Evolutionary conservation across 2,113 vertebrate genomes (phyloP).

Genomic region (Carassius gibelio): DNA sequence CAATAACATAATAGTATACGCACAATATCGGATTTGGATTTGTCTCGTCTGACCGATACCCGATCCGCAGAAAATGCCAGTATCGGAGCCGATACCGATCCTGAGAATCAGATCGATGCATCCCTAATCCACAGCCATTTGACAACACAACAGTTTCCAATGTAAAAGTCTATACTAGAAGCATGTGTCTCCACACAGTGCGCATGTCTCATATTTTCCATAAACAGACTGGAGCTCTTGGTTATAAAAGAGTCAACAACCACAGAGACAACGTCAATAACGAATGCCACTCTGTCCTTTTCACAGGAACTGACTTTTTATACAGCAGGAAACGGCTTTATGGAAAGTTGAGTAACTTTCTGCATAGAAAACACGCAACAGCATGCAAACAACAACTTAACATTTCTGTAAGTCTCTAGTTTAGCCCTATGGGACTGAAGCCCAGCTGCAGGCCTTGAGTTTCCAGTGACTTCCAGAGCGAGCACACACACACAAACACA

Average conservation of each 20-base stretch:
- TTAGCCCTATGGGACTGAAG: background rate
- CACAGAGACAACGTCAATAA: constrained; percentile 1
- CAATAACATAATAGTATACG: too few species aligned
- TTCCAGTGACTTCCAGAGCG: background rate
- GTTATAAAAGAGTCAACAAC: constrained; percentile 6
- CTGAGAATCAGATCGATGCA: too few species aligned
- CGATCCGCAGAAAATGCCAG: too few species aligned
- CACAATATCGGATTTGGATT: too few species aligned
- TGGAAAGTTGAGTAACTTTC: background rate
- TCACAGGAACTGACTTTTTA: background rate
- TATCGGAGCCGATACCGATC: too few species aligned
- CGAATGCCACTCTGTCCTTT: background rate
- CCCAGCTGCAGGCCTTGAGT: constrained; percentile 6
- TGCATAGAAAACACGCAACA: too few species aligned
- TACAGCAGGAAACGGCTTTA: background rate
- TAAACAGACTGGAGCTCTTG: constrained; percentile 12
- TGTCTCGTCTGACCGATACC: too few species aligned
- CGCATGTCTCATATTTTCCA: constrained; percentile 37
- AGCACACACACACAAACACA: background rate
- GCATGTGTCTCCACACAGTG: background rate
- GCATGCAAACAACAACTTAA: background rate
- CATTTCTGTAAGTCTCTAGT: background rate
- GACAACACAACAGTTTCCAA: background rate
- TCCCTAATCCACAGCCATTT: background rate
- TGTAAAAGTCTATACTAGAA: constrained; percentile 40